phyloP scores from a whole-genome alignment of 2,888 invertebrate species.

The Cantharis rustica region DNA sequence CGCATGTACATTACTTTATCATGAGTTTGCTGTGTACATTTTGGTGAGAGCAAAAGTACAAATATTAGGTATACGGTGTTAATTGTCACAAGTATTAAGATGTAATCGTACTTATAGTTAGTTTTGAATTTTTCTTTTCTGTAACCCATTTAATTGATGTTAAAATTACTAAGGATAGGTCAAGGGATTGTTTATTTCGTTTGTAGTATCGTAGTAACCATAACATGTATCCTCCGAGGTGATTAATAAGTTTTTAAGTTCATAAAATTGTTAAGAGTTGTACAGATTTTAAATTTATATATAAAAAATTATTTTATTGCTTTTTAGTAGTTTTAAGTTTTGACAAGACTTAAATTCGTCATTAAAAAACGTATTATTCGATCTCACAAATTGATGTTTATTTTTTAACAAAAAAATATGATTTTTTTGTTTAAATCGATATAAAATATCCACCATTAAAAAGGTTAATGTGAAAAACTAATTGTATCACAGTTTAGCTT shows the following conservation, averaged over 20 bases:
- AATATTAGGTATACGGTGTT: slow-evolving; percentile 39
- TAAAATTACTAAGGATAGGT: not conserved
- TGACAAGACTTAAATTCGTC: slow-evolving; percentile 12
- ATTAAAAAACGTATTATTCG: slow-evolving; percentile 28
- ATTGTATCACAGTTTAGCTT: not conserved
- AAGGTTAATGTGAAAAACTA: not conserved
- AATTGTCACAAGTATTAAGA: slow-evolving; percentile 15
- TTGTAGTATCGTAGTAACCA: not conserved
- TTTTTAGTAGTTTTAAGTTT: slow-evolving; percentile 4
- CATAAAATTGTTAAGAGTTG: not conserved
- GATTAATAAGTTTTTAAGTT: not conserved
- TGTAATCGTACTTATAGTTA: not conserved
- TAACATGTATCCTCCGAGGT: not conserved
- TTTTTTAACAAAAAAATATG: slow-evolving; percentile 13
- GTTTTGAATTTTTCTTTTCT: not conserved
- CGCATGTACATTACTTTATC: not conserved
- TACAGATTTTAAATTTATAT: not conserved
- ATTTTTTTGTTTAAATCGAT: slow-evolving; percentile 26
- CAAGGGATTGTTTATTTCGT: not conserved
- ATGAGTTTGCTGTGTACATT: slow-evolving; percentile 37
- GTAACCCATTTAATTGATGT: not conserved
- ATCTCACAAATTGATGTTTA: slow-evolving; percentile 31
- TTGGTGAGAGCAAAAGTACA: slow-evolving; percentile 57
- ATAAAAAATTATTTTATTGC: not conserved
- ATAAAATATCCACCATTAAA: not conserved